These are phyloP conservation scores for Corythornis leucogaster DNA, from an alignment of 2,797 vertebrate genomes.

Conservation along the genomic window DNA sequence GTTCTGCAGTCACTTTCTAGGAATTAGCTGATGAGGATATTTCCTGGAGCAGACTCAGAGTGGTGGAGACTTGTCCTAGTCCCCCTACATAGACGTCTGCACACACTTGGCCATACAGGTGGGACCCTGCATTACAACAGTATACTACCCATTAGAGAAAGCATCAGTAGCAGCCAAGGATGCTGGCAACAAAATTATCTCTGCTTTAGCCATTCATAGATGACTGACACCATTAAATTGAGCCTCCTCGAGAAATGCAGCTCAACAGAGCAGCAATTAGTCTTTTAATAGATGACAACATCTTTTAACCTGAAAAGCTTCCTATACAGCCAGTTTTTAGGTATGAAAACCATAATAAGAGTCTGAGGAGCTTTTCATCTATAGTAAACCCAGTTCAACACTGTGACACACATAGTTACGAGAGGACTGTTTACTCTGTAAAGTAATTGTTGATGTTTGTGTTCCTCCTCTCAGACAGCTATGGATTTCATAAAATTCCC, in stretches of 20 bases:
- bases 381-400: neutral
- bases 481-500: conserved; percentile 25
- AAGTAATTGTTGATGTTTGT: conserved; percentile 56
- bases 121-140: rapidly evolving
- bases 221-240: neutral
- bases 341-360: neutral
- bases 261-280: neutral
- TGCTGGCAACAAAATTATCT: neutral
- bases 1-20: neutral
- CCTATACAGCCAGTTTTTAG: neutral
- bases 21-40: neutral
- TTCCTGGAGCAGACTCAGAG: neutral
- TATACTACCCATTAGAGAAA: neutral
- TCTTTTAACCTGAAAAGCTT: neutral
- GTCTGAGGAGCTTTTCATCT: neutral
- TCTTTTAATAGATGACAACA: neutral
- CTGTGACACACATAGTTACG: neutral
- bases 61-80: neutral
- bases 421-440: conserved; percentile 13
- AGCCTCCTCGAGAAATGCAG: neutral
- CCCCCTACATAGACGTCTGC: neutral
- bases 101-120: too few relatives aligned
- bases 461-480: conserved; percentile 36
- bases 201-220: neutral
- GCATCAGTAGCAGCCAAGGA: neutral